Evolutionary conservation across 2,888 invertebrate species (phyloP), one percentile per base, ranked within the genome.

Genomic region (Thysanoteuthis rhombus): DNA sequence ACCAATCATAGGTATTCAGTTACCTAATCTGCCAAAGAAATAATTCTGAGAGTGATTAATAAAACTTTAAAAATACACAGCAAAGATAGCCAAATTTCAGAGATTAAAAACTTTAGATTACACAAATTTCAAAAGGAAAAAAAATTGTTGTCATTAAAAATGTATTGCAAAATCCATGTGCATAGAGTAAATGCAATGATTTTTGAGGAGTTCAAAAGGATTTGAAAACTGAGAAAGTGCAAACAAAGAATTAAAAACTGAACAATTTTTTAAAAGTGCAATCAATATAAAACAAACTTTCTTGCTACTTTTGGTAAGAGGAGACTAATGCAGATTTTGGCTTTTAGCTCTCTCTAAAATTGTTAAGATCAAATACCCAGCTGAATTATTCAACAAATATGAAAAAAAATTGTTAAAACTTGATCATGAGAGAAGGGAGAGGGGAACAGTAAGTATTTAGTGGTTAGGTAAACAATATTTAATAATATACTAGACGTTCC

Each of bases 1-100:
- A 92, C 92, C 92, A 92, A 92, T 92, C 92, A 42, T 92, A 32
- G 92, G 92, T 92, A 92, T 92, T 92, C 92, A 92, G 92, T 92
- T 92, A 92, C 42, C 92, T 92, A 92, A 92, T 92, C 92, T 92
- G 92, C 92, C 92, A 92, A 92, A 92, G 92, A 92, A 92, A 92
- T 92, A 92, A 92, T 92, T 92, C 92, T 92, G 42, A 92, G 92
- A 92, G 45, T 92, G 92, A 92, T 92, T 92, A 92, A 92, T 92
- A n/a, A 45, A 92, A 92, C n/a, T 40, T 45, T 45, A 42, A 45
- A 92, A 92, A 92, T 92, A 92, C 42, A 92, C 42, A 92, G 92
- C 92, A 92, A 92, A 42, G 91, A 42, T 42, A 45, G 92, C 92
- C 92, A 92, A 92, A 92, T 92, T 45, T 92, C 92, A 92, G n/a